Conservation (phyloP, 1,140 invertebrate species). For the Listronotus bonariensis region DNA sequence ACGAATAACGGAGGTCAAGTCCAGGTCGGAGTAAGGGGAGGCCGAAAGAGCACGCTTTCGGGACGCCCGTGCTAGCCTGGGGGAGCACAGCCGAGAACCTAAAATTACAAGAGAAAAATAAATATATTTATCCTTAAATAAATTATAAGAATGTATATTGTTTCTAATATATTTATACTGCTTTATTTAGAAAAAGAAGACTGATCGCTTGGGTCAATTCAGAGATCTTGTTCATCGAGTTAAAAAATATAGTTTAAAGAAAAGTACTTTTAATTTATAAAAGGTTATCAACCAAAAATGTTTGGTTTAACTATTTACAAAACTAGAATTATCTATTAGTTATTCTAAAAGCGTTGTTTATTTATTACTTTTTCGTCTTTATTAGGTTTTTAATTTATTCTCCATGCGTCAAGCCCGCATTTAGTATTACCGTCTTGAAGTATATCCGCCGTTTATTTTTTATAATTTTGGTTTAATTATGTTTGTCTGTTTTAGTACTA, state of each 20-base stretch:
- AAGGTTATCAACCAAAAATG: no score
- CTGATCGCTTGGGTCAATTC: no score
- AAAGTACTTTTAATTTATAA: no score
- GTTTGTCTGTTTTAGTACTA: conserved; percentile 1
- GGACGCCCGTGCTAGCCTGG: conserved; percentile 62
- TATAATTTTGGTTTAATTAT: neutral
- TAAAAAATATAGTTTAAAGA: no score
- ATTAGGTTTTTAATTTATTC: conserved; percentile 27
- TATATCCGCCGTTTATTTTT: conserved; percentile 10
- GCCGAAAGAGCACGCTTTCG: conserved; percentile 91
- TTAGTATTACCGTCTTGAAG: neutral
- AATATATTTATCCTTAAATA: no score
- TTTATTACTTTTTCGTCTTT: conserved; percentile 25
- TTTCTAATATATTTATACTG: no score
- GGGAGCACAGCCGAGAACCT: conserved; percentile 73
- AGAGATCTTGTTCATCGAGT: no score
- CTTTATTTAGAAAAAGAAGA: no score
- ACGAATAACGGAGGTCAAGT: conserved; percentile 93
- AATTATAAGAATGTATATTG: no score
- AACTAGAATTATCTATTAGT: no score
- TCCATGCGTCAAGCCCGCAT: neutral
- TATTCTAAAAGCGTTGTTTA: no score
- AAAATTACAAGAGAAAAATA: conserved; percentile 47
- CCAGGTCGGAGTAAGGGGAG: conserved; percentile 93
- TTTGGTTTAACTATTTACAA: no score